Evolutionary conservation across 2,113 vertebrate genomes (phyloP).

Genomic region (Harpagus bidentatus): DNA sequence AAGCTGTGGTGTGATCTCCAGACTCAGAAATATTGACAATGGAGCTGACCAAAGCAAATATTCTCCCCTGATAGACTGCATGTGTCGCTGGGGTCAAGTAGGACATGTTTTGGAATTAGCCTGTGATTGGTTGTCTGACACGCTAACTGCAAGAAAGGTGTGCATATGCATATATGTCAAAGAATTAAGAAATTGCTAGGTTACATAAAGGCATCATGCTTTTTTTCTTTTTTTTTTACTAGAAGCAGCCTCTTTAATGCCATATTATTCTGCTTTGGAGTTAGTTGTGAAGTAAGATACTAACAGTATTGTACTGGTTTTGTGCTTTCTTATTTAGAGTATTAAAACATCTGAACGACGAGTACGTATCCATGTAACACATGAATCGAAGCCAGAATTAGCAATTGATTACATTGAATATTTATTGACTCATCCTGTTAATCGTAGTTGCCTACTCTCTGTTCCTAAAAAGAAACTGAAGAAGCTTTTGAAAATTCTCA

Average conservation of each 20-base stretch:
- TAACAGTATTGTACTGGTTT: neutral
- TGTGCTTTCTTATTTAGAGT: constrained; percentile 51
- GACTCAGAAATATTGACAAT: constrained; percentile 76
- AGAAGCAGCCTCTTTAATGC: neutral
- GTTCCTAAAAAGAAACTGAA: constrained; percentile 73
- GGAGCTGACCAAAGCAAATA: constrained; percentile 72
- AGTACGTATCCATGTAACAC: constrained; percentile 75
- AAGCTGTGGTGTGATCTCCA: constrained; percentile 88
- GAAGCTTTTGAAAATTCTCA: constrained; percentile 78
- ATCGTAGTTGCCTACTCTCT: constrained; percentile 77
- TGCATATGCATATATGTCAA: neutral
- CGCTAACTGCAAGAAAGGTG: constrained; percentile 70
- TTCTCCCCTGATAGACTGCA: constrained; percentile 83
- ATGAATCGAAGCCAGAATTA: constrained; percentile 81
- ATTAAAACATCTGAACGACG: constrained; percentile 36
- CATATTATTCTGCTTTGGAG: neutral
- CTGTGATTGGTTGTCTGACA: constrained; percentile 82
- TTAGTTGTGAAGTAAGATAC: neutral
- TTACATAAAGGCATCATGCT: neutral
- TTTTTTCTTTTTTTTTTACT: neutral
- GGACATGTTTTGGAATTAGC: constrained; percentile 81
- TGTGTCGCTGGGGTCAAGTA: constrained; percentile 89
- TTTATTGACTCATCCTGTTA: constrained; percentile 77
- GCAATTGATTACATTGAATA: constrained; percentile 87
- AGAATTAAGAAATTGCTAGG: neutral